Evolutionary conservation across 2,113 vertebrate species (phyloP).

Genomic region (Steatornis caripensis): DNA sequence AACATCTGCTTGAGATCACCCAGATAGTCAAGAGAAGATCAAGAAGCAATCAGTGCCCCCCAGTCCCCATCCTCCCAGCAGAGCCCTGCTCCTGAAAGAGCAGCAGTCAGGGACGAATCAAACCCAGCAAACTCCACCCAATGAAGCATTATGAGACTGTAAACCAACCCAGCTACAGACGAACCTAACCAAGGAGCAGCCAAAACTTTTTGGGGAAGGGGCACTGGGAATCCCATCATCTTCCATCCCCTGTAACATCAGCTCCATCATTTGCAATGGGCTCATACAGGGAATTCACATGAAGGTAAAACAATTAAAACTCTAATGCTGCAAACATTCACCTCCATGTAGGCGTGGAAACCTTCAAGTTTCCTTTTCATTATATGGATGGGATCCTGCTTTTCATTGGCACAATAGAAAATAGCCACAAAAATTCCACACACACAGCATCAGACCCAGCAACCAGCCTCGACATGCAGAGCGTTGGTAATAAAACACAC

Average conservation of each 20-base stretch:
- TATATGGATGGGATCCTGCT: conserved; percentile 54
- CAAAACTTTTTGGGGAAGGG: not conserved
- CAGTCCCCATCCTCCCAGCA: not conserved
- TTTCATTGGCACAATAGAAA: conserved; percentile 59
- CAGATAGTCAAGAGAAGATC: not conserved
- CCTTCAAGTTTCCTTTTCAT: conserved; percentile 66
- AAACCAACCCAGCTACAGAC: not conserved
- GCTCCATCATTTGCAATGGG: not conserved
- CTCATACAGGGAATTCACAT: not conserved
- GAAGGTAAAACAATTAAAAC: conserved; percentile 1
- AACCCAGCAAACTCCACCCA: not conserved
- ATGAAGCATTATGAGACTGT: not conserved
- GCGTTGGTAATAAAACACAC: conserved; percentile 72
- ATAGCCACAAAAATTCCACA: conserved; percentile 81
- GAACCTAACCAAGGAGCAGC: not conserved
- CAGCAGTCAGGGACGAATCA: not conserved
- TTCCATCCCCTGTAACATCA: not conserved
- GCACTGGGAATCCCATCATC: not conserved
- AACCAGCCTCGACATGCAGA: conserved; percentile 80
- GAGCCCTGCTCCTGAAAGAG: not conserved
- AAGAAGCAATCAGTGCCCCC: not conserved
- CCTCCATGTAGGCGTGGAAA: conserved; percentile 23
- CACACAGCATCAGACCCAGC: conserved; percentile 74
- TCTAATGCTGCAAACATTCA: conserved; percentile 32
- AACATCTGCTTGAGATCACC: not conserved